Evolutionary conservation across 2,888 invertebrate genomes (phyloP), one percentile per base, ranked within the genome.

Genomic region (Drosophila nigricruria): DNA sequence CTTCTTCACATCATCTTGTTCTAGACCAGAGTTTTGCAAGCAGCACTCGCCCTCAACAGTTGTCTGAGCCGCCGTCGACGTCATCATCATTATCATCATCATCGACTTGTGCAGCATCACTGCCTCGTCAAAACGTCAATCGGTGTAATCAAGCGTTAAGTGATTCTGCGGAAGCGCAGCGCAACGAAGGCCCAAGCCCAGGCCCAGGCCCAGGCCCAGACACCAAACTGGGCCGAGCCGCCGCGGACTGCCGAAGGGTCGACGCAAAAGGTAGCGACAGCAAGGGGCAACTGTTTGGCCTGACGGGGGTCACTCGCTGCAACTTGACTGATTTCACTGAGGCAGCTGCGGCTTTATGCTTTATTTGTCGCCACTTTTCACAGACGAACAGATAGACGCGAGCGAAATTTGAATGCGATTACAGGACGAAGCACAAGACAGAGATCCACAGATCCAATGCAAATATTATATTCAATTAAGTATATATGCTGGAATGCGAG

Each of bases 101-200:
- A 81, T 77, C 79, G 81, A 72, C 84, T 89, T 84, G 87, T 84
- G 82, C 86, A 88, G 79, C 89, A 83, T 84, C 87, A 90, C 78
- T 79, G 81, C 81, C 89, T 86, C 83, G 89, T 88, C 82, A 86
- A 85, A 91, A 85, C 86, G 88, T 81, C 85, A 82, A 90, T 91
- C 90, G 86, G 82, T 82, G 91, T 90, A 90, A 90, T 91, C 90
- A 91, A 90, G 90, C 90, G 90, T 90, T 91, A 90, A 90, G 90
- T 90, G 90, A 91, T 90, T 91, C 91, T 82, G 89, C 82, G 88
- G 86, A 90, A 88, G 89, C 80, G 87, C 79, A 82, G 67, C 88
- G 61, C 61, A 52, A 8, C 49, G 6, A 32, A 25, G 50, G 66
- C 68, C 67, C 63, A 59, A 42, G 18, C 58, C 25, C 76, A 25